These are phyloP conservation scores for Baryphthengus martii DNA, from an alignment of 2,113 vertebrate genomes.

Conservation along the genomic window DNA sequence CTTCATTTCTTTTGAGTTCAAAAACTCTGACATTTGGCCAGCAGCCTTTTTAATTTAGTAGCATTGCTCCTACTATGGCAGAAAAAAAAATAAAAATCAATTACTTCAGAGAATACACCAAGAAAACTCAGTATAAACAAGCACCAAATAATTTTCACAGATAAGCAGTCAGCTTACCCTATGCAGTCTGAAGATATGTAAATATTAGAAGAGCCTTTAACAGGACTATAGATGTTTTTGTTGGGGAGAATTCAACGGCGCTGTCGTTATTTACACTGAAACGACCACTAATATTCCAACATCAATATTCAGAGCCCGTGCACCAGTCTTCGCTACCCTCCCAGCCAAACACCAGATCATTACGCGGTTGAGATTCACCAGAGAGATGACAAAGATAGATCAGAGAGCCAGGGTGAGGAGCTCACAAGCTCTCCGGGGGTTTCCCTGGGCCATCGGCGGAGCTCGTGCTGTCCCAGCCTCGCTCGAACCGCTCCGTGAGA, in stretches of 20 bases:
- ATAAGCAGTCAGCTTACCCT: neutral
- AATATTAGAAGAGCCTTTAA: too few species aligned
- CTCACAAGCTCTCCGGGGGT: neutral
- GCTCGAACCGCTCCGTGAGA: fast-evolving
- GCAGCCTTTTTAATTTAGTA: neutral
- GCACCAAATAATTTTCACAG: neutral
- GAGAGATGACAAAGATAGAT: fast-evolving
- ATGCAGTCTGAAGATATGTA: too few species aligned
- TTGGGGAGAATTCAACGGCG: neutral
- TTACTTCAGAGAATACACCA: neutral
- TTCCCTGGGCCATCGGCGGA: neutral
- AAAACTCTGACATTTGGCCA: neutral
- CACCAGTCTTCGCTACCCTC: neutral
- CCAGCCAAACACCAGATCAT: neutral
- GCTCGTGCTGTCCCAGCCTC: neutral
- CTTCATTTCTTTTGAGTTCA: neutral
- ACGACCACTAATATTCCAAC: neutral
- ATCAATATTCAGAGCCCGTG: neutral
- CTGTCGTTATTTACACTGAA: neutral
- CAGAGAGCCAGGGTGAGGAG: neutral
- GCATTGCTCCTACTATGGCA: neutral
- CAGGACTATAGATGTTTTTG: neutral
- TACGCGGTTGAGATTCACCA: neutral
- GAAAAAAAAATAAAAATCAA: neutral
- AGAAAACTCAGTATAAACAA: neutral